Evolutionary conservation across 2,888 invertebrate species (phyloP).

Genomic region (Cepaea hortensis): DNA sequence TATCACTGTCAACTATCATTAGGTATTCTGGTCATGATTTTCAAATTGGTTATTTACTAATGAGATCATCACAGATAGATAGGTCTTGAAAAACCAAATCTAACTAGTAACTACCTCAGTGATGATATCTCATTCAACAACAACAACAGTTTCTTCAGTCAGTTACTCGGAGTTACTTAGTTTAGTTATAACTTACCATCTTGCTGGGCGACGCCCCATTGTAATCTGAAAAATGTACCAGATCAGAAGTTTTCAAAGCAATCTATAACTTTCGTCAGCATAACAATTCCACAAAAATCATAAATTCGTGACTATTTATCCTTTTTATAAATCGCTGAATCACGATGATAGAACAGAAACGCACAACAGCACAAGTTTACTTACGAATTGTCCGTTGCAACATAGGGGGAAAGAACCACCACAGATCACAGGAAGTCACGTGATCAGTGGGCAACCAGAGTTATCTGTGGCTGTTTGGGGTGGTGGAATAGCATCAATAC

Average conservation of each 20-base stretch:
- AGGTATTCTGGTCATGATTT: too few relatives aligned
- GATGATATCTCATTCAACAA: too few relatives aligned
- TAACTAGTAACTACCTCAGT: too few relatives aligned
- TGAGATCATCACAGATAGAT: too few relatives aligned
- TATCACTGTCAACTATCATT: too few relatives aligned
- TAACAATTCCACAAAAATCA: background rate
- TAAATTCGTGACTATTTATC: background rate
- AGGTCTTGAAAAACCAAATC: too few relatives aligned
- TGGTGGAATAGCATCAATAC: background rate
- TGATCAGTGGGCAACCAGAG: slow-evolving; percentile 34
- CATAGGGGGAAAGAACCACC: slow-evolving; percentile 11
- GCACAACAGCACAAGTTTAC: background rate
- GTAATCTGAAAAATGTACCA: slow-evolving; percentile 45
- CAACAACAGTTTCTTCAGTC: too few relatives aligned
- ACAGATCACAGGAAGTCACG: slow-evolving; percentile 47
- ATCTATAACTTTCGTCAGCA: background rate
- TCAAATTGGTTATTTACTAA: too few relatives aligned
- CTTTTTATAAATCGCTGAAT: background rate
- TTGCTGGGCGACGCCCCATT: slow-evolving; percentile 55
- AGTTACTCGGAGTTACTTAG: too few relatives aligned
- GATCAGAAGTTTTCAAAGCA: slow-evolving; percentile 5
- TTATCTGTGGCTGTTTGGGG: slow-evolving; percentile 32
- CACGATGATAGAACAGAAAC: slow-evolving; percentile 22
- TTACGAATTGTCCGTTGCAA: slow-evolving; percentile 9
- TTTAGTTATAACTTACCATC: slow-evolving; percentile 55